Evolutionary conservation across 2,888 invertebrate species (phyloP).

Genomic region (Athalia cordata): DNA sequence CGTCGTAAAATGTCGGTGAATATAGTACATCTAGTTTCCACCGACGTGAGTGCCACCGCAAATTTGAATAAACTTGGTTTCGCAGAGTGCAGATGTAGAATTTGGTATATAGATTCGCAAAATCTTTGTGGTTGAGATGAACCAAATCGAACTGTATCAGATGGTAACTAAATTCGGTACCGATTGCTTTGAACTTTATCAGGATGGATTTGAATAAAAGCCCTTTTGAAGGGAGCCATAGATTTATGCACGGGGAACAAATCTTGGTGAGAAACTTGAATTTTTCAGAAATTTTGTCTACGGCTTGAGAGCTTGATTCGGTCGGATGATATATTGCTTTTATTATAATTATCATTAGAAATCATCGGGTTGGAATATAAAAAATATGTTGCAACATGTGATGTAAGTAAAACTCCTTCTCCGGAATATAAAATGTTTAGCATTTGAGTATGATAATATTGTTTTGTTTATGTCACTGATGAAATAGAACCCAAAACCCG

Average conservation of each 20-base stretch:
- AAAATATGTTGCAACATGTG: not conserved
- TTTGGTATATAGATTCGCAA: not conserved
- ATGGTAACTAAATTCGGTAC: not conserved
- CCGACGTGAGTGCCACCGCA: not conserved
- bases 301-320: not conserved
- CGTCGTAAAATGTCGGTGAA: not conserved
- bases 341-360: no score
- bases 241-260: not conserved
- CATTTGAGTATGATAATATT: no score
- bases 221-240: not conserved
- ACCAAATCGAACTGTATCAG: not conserved
- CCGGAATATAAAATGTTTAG: no score
- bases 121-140: not conserved
- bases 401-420: no score
- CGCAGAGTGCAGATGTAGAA: not conserved
- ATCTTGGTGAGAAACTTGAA: not conserved
- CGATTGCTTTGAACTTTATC: conserved; percentile 7
- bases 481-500: not conserved
- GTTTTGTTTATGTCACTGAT: not conserved
- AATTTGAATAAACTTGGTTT: conserved; percentile 4
- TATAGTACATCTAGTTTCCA: not conserved
- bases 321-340: no score
- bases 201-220: no score
- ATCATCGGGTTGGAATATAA: conserved; percentile 6
- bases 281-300: not conserved